A percentile compares a stretch with the other conserved stretches of the same genome.
Evolutionary conservation across 2,797 vertebrate species (phyloP).

Genomic region (Catamblyrhynchus diadema): DNA sequence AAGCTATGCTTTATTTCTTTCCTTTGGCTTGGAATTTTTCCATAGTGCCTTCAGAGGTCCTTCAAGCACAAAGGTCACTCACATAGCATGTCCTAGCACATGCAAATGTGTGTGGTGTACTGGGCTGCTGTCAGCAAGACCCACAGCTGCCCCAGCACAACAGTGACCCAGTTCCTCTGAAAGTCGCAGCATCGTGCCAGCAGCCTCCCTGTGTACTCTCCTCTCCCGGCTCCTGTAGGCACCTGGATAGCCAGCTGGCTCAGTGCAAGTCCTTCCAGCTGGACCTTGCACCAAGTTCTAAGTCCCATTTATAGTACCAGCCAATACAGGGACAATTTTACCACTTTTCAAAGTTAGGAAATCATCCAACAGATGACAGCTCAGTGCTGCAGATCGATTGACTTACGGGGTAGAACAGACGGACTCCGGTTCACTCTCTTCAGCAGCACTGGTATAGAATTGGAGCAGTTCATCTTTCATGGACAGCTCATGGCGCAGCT

Average conservation of each 20-base stretch:
- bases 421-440: slow-evolving; percentile 93
- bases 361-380: not conserved
- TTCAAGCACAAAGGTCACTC: not conserved
- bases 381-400: accelerated
- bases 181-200: accelerated
- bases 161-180: not conserved
- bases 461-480: slow-evolving; percentile 98
- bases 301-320: not conserved
- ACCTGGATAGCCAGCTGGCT: not conserved
- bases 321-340: not conserved
- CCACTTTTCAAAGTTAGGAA: not conserved
- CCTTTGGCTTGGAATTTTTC: not conserved
- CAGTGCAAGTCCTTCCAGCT: not conserved
- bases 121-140: not conserved
- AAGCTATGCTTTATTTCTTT: not conserved
- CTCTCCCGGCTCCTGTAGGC: not conserved
- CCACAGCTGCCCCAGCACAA: not conserved
- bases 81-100: accelerated
- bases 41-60: not conserved
- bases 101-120: not conserved
- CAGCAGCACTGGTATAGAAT: slow-evolving; percentile 92
- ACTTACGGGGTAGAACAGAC: slow-evolving; percentile 91
- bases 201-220: not conserved
- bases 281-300: not conserved
- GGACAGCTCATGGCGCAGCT: slow-evolving; percentile 93